Evolutionary conservation across 2,888 invertebrate genomes (phyloP), one percentile per base, ranked within the genome.

Genomic region (Trachelus iudaicus): DNA sequence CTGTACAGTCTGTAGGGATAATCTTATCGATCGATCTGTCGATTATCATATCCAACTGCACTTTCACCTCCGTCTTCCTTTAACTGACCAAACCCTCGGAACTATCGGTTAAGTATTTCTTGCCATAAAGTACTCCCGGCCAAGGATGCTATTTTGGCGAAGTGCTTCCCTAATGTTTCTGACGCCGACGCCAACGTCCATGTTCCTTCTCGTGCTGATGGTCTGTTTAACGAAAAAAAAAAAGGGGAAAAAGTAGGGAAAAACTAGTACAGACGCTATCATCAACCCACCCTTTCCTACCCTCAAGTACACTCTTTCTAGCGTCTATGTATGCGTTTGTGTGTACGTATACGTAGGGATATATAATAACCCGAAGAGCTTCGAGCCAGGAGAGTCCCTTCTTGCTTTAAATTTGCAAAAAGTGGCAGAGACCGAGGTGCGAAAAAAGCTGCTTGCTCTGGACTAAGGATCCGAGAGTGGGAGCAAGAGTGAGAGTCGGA

Each of bases 141-240:
- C n/a, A n/a, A 33, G 77, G 73, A 34, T 77, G 73, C 73, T 40
- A 77, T 76, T 77, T 34, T 69, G 73, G 73, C 73, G 68, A 73
- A 77, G 77, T 73, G 73, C 73, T 77, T 77, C 73, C 56, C 68
- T 56, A 34, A 69, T 23, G 56, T 56, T 56, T 56, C 56, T 56
- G 56, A 56, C 40, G 40, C 15, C 40, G n/a, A 73, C 31, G 69
- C 31, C 71, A 34, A 4, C 33, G 2, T 34, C 34, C 71, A 15
- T 71, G 34, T 71, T 33, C 34, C 9, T 31, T 71, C 23, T 23
- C 31, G 34, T 33, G 71, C 71, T 34, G 34, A 31, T 31, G 31
- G 33, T 71, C n/a, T 71, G 15, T 34, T 71, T 71, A 71, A 30
- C 31, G 3, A 71, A 30, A 71, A 71, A 71, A 30, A 71, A 71